Base-by-base conservation (phyloP, 2,888 invertebrate species). In the Melanostoma scalare region DNA sequence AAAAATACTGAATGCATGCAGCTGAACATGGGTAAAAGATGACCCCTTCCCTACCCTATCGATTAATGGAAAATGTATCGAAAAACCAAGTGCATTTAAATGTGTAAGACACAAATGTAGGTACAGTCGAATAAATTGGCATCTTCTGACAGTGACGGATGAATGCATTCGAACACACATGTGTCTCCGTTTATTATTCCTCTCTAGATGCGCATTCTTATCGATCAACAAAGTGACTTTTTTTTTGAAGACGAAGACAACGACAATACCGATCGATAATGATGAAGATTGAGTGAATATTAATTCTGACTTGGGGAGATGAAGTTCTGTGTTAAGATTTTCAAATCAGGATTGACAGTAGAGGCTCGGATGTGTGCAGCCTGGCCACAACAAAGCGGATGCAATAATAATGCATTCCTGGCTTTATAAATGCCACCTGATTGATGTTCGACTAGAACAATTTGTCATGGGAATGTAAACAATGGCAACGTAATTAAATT, bases 211-310 rank as follows among this genome's bases (percentile, higher is more conserved):
- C 31, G 30, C 10, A 63, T 42, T 61, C 31, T 44, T 53, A 53
- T 67, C 42, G 2, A 44, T 46, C 44, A 55, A 20, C 33, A 20
- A 56, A 20, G 20, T 56, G 38, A 72, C 42, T 44, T 75, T 48
- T 38, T 10, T 20, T 48, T 63, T 63, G 4, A 35, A 36, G 8
- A n/a, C 4, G 42, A 53, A 36, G 46, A 61, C 60, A 44, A 36
- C 44, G 50, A 50, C 60, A 56, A 56, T 44, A 50, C 58, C 38
- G 35, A 77, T 81, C 65, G 68, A 68, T 55, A 67, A 71, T 72
- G 77, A 82, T 48, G 72, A 82, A 72, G 81, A 81, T 81, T 72
- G 77, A 81, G 60, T 72, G 81, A 82, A 81, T 71, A 76, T 81
- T 81, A 76, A 80, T 80, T 80, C 75, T 58, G 58, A 71, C n/a